These are phyloP conservation scores for Toxotes chatareus DNA, from an alignment of 2,113 vertebrate genomes.

Conservation along the genomic window DNA sequence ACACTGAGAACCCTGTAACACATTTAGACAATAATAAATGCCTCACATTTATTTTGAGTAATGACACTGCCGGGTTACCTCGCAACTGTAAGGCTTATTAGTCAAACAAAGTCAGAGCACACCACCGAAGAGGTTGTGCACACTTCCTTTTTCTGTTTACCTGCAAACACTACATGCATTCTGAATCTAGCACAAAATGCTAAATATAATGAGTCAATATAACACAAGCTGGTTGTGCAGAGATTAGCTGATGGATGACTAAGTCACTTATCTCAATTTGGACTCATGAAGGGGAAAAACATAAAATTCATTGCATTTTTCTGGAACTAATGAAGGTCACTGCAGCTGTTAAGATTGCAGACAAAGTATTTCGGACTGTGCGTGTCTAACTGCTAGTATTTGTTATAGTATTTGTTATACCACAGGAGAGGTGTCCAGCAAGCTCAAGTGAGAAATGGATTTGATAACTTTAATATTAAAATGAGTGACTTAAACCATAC, in stretches of 20 bases:
- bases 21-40: not conserved
- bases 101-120: not conserved
- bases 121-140: not conserved
- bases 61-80: not conserved
- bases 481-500: not conserved
- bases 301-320: not conserved
- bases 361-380: too few relatives aligned
- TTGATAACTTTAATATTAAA: not conserved
- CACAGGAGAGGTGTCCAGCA: too few relatives aligned
- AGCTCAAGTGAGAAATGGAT: not conserved
- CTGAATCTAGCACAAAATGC: not conserved
- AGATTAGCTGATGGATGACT: not conserved
- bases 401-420: too few relatives aligned
- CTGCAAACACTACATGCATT: not conserved
- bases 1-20: not conserved
- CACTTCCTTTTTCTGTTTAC: not conserved
- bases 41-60: constrained; percentile 3
- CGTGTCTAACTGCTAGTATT: not conserved
- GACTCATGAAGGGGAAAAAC: not conserved
- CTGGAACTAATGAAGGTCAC: not conserved
- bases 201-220: not conserved
- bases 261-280: not conserved
- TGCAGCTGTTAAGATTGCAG: not conserved
- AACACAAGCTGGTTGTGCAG: not conserved
- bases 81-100: not conserved